A percentile compares a stretch with the other conserved stretches of the same genome.
These are phyloP conservation scores for Hemiprocne comata DNA, from an alignment of 2,113 vertebrate species.

Conservation along the genomic window DNA sequence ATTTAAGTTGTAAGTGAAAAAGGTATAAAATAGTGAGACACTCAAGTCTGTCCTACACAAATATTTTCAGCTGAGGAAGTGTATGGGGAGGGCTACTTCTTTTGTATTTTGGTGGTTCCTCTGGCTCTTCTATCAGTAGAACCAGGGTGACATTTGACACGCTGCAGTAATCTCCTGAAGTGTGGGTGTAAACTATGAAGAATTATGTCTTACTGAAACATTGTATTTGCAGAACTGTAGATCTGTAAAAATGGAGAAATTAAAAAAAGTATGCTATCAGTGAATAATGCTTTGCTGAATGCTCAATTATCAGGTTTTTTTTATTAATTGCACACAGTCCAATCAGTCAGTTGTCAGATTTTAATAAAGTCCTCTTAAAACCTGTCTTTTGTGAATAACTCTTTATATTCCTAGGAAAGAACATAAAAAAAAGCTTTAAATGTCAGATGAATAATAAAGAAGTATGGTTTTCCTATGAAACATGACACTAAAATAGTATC, in stretches of 20 bases:
- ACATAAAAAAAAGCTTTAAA: conserved; percentile 31
- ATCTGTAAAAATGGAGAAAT: conserved; percentile 9
- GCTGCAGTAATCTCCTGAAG: not conserved
- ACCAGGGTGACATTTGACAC: not conserved
- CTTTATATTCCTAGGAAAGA: conserved; percentile 60
- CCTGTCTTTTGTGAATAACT: conserved; percentile 56
- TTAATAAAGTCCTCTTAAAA: conserved; percentile 65
- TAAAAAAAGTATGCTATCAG: not conserved
- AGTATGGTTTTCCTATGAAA: conserved; percentile 56
- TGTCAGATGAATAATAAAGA: conserved; percentile 65
- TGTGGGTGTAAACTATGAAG: not conserved
- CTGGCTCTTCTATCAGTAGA: not conserved
- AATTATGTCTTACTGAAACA: not conserved
- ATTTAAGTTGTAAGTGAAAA: not conserved
- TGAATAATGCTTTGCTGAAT: conserved; percentile 41
- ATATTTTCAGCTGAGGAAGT: not conserved
- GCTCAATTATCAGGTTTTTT: not conserved
- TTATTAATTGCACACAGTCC: conserved; percentile 37
- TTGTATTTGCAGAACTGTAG: conserved; percentile 30
- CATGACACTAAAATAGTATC: conserved; percentile 10
- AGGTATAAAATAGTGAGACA: not conserved
- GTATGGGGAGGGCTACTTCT: not conserved
- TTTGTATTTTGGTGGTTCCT: not conserved
- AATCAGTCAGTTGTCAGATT: conserved; percentile 54
- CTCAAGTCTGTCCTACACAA: not conserved